phyloP scores from a whole-genome alignment of 1,140 invertebrate species.

The Drosophila willistoni region DNA sequence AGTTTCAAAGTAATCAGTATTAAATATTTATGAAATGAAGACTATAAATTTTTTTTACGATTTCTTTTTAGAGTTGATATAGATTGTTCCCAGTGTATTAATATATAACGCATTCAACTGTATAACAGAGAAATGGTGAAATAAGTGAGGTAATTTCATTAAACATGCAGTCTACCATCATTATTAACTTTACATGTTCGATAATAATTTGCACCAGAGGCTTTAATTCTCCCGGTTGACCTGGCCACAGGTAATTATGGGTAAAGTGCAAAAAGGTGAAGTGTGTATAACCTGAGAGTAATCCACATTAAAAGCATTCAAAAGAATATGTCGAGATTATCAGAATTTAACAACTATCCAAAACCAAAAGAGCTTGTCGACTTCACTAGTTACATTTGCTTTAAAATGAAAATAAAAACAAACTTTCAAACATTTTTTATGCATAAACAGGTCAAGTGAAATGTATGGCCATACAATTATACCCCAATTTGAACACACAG shows the following conservation, averaged over 20 bases:
- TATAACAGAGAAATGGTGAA: background rate
- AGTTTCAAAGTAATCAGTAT: no score
- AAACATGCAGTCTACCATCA: background rate
- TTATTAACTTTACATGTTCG: constrained; percentile 6
- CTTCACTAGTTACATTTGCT: constrained; percentile 8
- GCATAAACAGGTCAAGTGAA: constrained; percentile 55
- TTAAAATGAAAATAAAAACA: constrained; percentile 44
- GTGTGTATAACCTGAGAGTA: constrained; percentile 44
- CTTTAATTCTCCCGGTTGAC: constrained; percentile 37
- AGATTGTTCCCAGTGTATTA: background rate
- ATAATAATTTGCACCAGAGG: constrained; percentile 32
- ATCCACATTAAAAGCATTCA: constrained; percentile 42
- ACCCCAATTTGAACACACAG: no score
- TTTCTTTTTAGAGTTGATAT: no score
- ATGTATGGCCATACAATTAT: no score
- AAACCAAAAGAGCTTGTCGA: constrained; percentile 5
- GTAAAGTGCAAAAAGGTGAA: background rate
- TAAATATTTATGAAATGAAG: no score
- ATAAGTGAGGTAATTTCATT: constrained; percentile 9
- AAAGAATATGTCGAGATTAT: constrained; percentile 38
- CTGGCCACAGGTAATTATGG: background rate
- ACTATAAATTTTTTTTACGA: no score
- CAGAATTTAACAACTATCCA: background rate
- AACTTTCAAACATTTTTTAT: constrained; percentile 24
- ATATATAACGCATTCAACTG: background rate